Percentiles rank a stretch among this genome's conserved stretches.
These are phyloP conservation scores for Parazoanthus swiftii DNA, from an alignment of 92 coral and sea anemone genomes.

Conservation along the genomic window DNA sequence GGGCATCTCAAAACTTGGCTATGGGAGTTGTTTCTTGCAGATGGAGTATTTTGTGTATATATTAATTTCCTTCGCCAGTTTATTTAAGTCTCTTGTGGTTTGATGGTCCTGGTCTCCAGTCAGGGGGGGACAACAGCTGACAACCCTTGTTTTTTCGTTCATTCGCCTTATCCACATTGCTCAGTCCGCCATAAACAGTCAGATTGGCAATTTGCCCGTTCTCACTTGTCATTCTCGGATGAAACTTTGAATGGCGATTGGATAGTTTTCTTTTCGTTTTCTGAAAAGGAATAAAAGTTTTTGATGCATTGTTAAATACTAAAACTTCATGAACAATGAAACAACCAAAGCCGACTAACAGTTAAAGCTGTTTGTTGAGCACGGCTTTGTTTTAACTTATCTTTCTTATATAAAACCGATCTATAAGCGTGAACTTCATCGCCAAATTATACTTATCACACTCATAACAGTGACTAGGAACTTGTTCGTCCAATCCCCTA, in stretches of 20 bases:
- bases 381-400: too few relatives aligned
- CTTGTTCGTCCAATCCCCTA: neutral
- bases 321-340: too few relatives aligned
- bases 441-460: neutral
- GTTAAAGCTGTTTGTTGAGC: neutral
- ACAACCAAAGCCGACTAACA: neutral
- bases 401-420: neutral
- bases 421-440: too few relatives aligned
- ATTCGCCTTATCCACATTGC: neutral
- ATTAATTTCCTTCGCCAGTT: neutral
- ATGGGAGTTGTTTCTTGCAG: neutral
- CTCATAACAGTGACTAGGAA: too few relatives aligned
- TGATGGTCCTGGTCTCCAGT: neutral
- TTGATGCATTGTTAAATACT: neutral
- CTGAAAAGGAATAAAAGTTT: constrained; percentile 2
- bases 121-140: neutral
- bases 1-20: constrained; percentile 14
- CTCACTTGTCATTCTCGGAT: constrained; percentile 30
- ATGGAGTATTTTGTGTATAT: constrained; percentile 21
- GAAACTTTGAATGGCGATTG: neutral
- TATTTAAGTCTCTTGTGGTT: constrained; percentile 32
- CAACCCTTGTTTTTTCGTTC: neutral
- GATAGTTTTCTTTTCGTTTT: constrained; percentile 20
- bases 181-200: constrained; percentile 31
- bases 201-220: constrained; percentile 3